Base-by-base conservation (phyloP, 1,140 invertebrate species). In the Eriocheir sinensis region DNA sequence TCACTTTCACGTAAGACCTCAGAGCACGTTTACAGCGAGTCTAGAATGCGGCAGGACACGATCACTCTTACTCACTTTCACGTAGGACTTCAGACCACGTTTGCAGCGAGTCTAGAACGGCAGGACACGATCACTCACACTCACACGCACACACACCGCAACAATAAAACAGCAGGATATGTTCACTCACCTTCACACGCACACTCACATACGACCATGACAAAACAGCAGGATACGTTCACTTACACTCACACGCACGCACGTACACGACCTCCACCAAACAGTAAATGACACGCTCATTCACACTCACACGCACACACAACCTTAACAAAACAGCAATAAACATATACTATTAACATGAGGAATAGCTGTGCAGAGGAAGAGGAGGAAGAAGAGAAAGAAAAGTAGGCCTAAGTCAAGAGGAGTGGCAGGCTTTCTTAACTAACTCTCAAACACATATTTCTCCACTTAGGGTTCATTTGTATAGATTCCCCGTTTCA, bases 31-130 rank as follows among this genome's bases (percentile, higher is more conserved):
- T n/a, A n/a, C n/a, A n/a, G n/a, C n/a, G n/a, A n/a, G n/a, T n/a
- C n/a, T n/a, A n/a, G n/a, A n/a, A n/a, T n/a, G n/a, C n/a, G n/a
- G n/a, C n/a, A n/a, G 60, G 15, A 72, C 60, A 72, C 60, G n/a
- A 21, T 4, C 60, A n/a, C 60, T n/a, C 60, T 72, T 21, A 72
- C 53, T 72, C 60, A 72, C 60, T 72, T 21, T 27, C 12, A 21
- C 34, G 30, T 40, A 21, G n/a, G n/a, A n/a, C n/a, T n/a, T n/a
- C n/a, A n/a, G n/a, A n/a, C n/a, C n/a, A n/a, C n/a, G n/a, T n/a
- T n/a, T 98, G 98, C 89, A 98, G 96, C 32, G 96, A 95, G 93
- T 96, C 96, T 95, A 83, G 0, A 38, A 79, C 27, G 53, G 27
- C 48, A 79, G 48, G 41, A 48, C n/a, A n/a, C n/a, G 32, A 12